Base-by-base conservation (phyloP, 2,797 vertebrate species). In the Arctocebus calabarensis region DNA sequence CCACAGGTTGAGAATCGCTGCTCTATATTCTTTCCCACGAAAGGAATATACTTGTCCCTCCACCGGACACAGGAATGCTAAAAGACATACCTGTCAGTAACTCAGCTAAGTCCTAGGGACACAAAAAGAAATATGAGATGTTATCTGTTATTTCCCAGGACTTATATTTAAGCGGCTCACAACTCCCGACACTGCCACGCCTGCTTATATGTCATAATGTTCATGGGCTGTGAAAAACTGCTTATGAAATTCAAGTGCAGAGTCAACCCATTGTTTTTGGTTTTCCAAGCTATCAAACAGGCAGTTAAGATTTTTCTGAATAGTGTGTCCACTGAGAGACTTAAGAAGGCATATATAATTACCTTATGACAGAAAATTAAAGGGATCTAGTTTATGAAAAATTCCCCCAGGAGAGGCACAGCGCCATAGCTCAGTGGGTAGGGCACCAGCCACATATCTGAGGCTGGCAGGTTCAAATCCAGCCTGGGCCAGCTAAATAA, bases 381-480 rank as follows among this genome's bases (percentile, higher is more conserved):
- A 84, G 29, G 77, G 29, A 74, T 32, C n/a, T 82, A 68, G 34
- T 84, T 86, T 61, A 86, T 37, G 22, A 95, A 84, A 68, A 89
- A 74, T 40, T 66, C 23, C 22, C 4, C 22, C 4, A 84, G 48
- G 40, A 45, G 22, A 62, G 16, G 48, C 1, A 40, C 10, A 40
- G 22, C 4, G 4, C 14, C 3, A 4, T 52, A 52, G 48, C 48
- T 52, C 48, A 52, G 48, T 52, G 48, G 16, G 14, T 52, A 52
- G 48, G 14, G 14, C 48, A 14, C 48, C 48, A 52, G 48, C 48
- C 48, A 52, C 48, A 52, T 52, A 52, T 52, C 48, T 14, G 48
- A 52, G 48, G 48, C 48, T 52, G 48, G 48, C 1, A 14, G 14
- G 48, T 52, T 52, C 14, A 13, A 52, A 52, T 4, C 48, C 48